phyloP scores from a whole-genome alignment of 2,888 invertebrate genomes.

The Gordius sp. region DNA sequence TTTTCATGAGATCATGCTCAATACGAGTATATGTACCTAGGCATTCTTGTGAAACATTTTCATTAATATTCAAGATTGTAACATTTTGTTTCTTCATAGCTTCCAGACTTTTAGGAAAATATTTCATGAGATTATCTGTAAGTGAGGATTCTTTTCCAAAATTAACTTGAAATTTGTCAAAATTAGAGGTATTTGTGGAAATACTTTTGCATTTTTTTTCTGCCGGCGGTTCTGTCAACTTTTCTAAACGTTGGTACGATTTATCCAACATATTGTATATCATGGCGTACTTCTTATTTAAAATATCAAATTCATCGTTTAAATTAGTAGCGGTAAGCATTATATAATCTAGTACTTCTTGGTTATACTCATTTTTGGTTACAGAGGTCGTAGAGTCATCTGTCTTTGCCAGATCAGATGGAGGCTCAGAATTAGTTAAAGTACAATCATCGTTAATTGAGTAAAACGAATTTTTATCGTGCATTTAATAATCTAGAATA shows the following conservation, averaged over 20 bases:
- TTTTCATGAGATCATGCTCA: slow-evolving; percentile 7
- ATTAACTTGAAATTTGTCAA: too few species aligned
- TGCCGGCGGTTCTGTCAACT: not conserved
- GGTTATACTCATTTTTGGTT: not conserved
- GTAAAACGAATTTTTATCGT: too few species aligned
- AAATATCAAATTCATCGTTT: not conserved
- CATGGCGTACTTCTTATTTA: not conserved
- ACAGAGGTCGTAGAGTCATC: too few species aligned
- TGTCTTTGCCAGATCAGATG: too few species aligned
- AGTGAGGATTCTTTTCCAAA: too few species aligned
- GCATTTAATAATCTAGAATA: too few species aligned
- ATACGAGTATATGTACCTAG: slow-evolving; percentile 1
- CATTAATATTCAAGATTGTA: not conserved
- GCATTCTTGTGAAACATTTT: not conserved
- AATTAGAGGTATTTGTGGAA: too few species aligned
- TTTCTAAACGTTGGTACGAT: not conserved
- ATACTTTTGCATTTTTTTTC: too few species aligned
- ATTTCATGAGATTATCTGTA: not conserved
- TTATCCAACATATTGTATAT: not conserved
- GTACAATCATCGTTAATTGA: too few species aligned
- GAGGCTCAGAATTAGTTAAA: too few species aligned
- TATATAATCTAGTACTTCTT: not conserved
- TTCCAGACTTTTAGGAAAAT: not conserved
- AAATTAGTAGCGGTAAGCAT: not conserved
- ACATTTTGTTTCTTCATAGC: not conserved